phyloP scores from a whole-genome alignment of 2,797 vertebrate genomes.

The Enteromius afrohamiltoni region DNA sequence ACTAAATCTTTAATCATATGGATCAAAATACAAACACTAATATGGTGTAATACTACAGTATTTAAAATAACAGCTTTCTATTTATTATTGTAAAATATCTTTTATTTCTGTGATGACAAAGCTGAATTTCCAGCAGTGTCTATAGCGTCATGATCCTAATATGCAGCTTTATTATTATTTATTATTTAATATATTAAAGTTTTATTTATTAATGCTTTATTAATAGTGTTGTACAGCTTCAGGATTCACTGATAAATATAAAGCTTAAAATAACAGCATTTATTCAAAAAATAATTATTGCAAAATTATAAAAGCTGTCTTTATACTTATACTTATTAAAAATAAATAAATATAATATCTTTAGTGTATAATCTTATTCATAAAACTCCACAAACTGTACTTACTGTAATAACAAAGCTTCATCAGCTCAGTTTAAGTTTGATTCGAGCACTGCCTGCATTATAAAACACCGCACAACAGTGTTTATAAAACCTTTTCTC shows the following conservation, averaged over 20 bases:
- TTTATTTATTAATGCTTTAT: too few relatives aligned
- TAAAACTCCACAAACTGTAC: constrained; percentile 9
- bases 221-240: neutral
- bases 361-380: neutral
- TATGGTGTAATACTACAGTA: neutral
- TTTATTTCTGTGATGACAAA: neutral
- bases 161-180: neutral
- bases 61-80: neutral
- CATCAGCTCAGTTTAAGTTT: neutral
- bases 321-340: neutral
- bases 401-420: constrained; percentile 4
- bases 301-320: neutral
- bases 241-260: neutral
- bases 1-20: neutral
- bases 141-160: neutral
- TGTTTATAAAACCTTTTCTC: constrained; percentile 31
- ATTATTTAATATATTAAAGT: neutral
- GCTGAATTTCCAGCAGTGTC: neutral
- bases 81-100: neutral
- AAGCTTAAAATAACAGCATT: neutral
- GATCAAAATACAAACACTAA: neutral
- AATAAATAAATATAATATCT: neutral
- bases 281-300: neutral
- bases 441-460: neutral
- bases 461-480: constrained; percentile 39